Evolutionary conservation across 2,888 invertebrate genomes (phyloP).

Genomic region (Zele albiditarsus): DNA sequence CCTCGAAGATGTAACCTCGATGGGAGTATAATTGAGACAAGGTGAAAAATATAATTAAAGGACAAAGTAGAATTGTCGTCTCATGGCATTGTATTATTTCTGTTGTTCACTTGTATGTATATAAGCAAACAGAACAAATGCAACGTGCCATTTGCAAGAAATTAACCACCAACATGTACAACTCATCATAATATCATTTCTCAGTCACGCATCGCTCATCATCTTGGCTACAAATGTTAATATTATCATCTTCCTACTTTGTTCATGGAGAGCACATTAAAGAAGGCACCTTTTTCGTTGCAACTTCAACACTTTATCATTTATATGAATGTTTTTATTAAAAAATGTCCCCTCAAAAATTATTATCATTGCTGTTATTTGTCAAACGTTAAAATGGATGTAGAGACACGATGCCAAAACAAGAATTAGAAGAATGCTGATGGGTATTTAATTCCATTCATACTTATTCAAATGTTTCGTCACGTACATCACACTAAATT

Average conservation of each 20-base stretch:
- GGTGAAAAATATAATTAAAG: conserved; percentile 1
- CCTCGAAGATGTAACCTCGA: neutral
- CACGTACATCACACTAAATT: neutral
- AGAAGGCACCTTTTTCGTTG: no score
- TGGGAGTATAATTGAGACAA: neutral
- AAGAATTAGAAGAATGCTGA: neutral
- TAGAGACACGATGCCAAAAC: neutral
- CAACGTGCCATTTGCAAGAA: neutral
- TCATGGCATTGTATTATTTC: neutral
- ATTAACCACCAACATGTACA: neutral
- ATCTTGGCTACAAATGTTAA: conserved; percentile 45
- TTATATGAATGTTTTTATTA: no score
- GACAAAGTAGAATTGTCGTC: neutral
- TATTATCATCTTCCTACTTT: conserved; percentile 51
- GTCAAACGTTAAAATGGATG: neutral
- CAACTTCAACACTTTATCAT: no score
- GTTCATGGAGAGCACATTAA: conserved; percentile 38
- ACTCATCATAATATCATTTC: conserved; percentile 42
- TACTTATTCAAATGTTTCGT: neutral
- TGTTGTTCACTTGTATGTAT: neutral
- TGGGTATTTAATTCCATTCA: neutral
- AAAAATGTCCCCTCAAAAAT: no score
- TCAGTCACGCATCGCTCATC: conserved; percentile 51
- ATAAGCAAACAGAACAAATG: neutral
- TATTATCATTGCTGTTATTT: conserved; percentile 34